Evolutionary conservation across 2,797 vertebrate genomes (phyloP).

Genomic region (Nannoperca obscura): DNA sequence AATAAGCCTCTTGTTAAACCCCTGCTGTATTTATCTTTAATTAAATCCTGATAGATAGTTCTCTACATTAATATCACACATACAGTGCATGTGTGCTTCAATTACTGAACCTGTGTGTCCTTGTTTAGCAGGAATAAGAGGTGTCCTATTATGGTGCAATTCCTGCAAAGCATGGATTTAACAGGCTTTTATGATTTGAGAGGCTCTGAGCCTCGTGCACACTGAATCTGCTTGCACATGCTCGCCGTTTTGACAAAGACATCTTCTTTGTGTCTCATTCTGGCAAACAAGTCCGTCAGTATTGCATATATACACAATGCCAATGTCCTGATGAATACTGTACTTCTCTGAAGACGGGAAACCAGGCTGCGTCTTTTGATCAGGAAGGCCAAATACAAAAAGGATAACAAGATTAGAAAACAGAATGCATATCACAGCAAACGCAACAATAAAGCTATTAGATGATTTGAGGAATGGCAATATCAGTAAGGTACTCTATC

Average conservation of each 20-base stretch:
- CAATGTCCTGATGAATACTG: conserved; percentile 47
- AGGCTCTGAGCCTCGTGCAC: conserved; percentile 24
- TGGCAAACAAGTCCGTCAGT: conserved; percentile 38
- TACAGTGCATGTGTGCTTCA: conserved; percentile 28
- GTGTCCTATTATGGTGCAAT: conserved; percentile 40
- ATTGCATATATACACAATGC: conserved; percentile 28
- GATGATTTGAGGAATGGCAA: background rate
- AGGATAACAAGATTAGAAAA: conserved; percentile 30
- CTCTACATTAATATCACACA: conserved; percentile 56
- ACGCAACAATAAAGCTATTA: conserved; percentile 1
- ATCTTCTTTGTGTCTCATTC: conserved; percentile 50
- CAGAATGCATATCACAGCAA: conserved; percentile 15
- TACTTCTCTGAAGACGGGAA: conserved; percentile 22
- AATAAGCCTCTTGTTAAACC: conserved; percentile 72
- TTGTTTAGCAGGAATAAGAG: conserved; percentile 57
- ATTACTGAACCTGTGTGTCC: conserved; percentile 46
- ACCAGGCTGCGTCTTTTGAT: conserved; percentile 37
- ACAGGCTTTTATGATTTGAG: conserved; percentile 51
- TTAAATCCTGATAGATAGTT: conserved; percentile 70
- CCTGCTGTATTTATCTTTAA: conserved; percentile 82
- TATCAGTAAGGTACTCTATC: background rate
- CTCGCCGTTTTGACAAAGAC: conserved; percentile 29
- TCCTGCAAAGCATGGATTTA: conserved; percentile 54
- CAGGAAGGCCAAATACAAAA: conserved; percentile 30
- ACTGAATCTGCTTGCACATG: conserved; percentile 24